phyloP scores from a whole-genome alignment of 2,797 vertebrate species.

The Percopsis omiscomaycus region DNA sequence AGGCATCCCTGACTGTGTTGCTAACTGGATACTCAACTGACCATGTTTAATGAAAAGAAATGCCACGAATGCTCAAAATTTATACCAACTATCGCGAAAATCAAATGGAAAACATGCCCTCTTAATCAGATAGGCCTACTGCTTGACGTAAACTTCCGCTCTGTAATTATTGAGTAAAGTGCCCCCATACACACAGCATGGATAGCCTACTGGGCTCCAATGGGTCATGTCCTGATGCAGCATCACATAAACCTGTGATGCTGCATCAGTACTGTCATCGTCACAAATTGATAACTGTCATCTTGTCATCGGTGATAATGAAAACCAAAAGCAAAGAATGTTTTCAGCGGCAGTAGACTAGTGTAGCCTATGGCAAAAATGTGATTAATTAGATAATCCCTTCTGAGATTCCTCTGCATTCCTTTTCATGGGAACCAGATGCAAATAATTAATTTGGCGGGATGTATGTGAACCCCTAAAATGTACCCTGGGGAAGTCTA shows the following conservation, averaged over 20 bases:
- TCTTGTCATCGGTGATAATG: too few species aligned
- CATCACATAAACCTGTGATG: too few species aligned
- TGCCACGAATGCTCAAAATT: slow-evolving; percentile 39
- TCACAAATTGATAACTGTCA: too few species aligned
- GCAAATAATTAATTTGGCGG: slow-evolving; percentile 41
- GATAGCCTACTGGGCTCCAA: neutral
- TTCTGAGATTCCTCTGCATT: slow-evolving; percentile 27
- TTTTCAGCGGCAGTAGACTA: neutral
- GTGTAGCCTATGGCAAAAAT: slow-evolving; percentile 5
- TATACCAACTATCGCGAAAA: slow-evolving; percentile 36
- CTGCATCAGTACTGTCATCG: too few species aligned
- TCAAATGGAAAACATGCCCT: slow-evolving; percentile 33
- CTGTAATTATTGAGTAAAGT: slow-evolving; percentile 49
- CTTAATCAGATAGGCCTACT: slow-evolving; percentile 42
- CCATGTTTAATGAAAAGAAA: slow-evolving; percentile 55
- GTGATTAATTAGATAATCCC: slow-evolving; percentile 42
- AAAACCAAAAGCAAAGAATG: too few species aligned
- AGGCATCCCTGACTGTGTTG: slow-evolving; percentile 57
- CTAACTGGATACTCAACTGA: slow-evolving; percentile 52
- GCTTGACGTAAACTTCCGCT: slow-evolving; percentile 45
- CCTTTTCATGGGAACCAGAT: slow-evolving; percentile 50
- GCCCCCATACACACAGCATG: slow-evolving; percentile 26
- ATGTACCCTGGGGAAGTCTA: slow-evolving; percentile 22
- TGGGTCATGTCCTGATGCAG: neutral
- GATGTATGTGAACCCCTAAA: slow-evolving; percentile 31